Conservation (phyloP, 2,888 invertebrate species). For the Troilus luridus region DNA sequence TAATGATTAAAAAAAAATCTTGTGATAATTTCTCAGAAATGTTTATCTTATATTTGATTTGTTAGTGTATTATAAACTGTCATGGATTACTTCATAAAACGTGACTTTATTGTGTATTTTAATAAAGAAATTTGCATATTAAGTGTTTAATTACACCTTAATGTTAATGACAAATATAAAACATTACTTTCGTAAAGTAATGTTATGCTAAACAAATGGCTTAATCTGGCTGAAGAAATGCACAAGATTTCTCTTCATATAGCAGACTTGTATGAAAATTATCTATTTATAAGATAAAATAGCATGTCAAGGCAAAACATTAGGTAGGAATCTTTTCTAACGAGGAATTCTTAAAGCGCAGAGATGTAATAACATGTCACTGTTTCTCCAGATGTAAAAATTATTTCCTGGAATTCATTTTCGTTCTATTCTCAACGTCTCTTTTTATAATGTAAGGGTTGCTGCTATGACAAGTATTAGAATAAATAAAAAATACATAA, state of each 20-base stretch:
- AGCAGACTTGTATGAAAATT: not conserved
- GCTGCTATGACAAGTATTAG: not conserved
- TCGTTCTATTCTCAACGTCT: not conserved
- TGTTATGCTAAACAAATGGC: not conserved
- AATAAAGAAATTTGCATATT: no score
- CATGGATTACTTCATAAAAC: no score
- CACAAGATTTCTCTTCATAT: not conserved
- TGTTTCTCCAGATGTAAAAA: not conserved
- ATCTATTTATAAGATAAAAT: not conserved
- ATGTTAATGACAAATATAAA: not conserved
- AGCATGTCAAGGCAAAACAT: not conserved
- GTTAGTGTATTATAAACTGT: no score
- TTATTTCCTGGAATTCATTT: not conserved
- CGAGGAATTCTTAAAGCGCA: not conserved
- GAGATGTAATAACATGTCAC: conserved; percentile 28
- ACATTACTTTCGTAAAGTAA: not conserved
- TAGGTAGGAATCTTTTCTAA: not conserved
- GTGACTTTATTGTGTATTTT: no score
- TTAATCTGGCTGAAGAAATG: no score
- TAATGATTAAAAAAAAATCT: no score
- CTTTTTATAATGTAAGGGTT: not conserved
- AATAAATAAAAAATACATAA: not conserved
- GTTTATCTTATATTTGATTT: no score
- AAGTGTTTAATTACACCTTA: no score
- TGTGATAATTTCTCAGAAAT: no score